Conservation (phyloP, 2,113 vertebrate genomes). For the Chamaetylas fuelleborni region DNA sequence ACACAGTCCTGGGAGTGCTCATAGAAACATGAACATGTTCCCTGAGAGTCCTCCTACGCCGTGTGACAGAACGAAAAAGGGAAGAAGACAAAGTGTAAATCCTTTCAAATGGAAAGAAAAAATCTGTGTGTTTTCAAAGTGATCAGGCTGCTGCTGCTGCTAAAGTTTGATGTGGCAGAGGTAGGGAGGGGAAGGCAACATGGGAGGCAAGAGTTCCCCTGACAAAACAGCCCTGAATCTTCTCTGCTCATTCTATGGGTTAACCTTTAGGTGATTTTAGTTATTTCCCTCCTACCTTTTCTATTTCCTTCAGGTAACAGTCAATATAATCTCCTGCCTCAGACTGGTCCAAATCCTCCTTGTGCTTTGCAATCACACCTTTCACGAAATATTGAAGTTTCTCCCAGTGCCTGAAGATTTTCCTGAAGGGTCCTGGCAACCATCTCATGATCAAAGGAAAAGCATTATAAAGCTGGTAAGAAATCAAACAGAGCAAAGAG, state of each 20-base stretch:
- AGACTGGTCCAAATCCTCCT: constrained; percentile 66
- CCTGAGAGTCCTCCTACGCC: not conserved
- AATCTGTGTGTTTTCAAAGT: not conserved
- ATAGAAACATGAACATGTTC: not conserved
- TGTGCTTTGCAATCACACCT: constrained; percentile 72
- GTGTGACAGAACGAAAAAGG: not conserved
- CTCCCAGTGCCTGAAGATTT: constrained; percentile 54
- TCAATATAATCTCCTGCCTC: constrained; percentile 82
- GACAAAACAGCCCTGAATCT: not conserved
- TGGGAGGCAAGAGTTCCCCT: fast-evolving
- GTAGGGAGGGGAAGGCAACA: not conserved
- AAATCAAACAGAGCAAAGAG: not conserved
- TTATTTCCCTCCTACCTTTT: constrained; percentile 71
- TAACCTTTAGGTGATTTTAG: not conserved
- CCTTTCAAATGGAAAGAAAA: not conserved
- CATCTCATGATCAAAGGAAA: constrained; percentile 77
- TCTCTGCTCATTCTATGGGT: not conserved
- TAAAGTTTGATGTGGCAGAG: not conserved
- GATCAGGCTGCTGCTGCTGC: constrained; percentile 16
- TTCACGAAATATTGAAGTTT: constrained; percentile 68
- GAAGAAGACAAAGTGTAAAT: constrained; percentile 36
- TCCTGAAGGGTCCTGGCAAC: constrained; percentile 79
- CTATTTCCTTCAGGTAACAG: constrained; percentile 80
- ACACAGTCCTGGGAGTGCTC: not conserved
- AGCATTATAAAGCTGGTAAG: constrained; percentile 74